Percentiles rank a stretch among this genome's conserved stretches.
Conservation (phyloP, 2,888 invertebrate genomes). For the Nomada ferruginata region DNA sequence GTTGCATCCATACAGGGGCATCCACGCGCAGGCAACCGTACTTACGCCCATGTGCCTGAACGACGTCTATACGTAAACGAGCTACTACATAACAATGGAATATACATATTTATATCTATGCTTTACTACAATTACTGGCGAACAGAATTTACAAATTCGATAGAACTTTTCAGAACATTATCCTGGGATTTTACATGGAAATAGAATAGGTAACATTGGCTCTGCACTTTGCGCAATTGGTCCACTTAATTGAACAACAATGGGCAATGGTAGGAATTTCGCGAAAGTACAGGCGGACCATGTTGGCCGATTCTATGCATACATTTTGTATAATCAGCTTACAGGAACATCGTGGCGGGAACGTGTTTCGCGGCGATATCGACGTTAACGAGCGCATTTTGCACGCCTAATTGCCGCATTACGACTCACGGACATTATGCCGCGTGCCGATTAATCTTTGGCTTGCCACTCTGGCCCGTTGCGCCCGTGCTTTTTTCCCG, state of each 20-base stretch:
- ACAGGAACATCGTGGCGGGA: slow-evolving; percentile 7
- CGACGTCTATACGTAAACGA: not conserved
- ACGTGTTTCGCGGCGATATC: slow-evolving; percentile 60
- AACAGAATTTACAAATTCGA: not conserved
- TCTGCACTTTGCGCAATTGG: not conserved
- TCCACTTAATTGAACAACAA: not conserved
- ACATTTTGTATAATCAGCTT: slow-evolving; percentile 57
- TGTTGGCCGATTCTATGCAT: slow-evolving; percentile 13
- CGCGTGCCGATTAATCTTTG: slow-evolving; percentile 22
- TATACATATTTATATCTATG: not conserved
- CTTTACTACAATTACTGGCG: too few species aligned
- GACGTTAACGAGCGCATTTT: slow-evolving; percentile 57
- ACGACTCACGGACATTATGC: slow-evolving; percentile 46
- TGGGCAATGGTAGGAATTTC: not conserved
- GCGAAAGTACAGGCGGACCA: not conserved
- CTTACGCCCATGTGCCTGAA: not conserved
- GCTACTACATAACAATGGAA: not conserved
- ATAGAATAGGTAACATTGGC: too few species aligned
- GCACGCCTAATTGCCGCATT: slow-evolving; percentile 56
- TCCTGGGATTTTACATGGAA: too few species aligned
- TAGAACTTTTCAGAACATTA: not conserved
- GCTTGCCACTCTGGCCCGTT: not conserved
- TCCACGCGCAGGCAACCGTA: slow-evolving; percentile 1
- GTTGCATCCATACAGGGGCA: not conserved
- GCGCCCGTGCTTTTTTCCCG: not conserved